These are phyloP conservation scores for Brachypalpus laphriformis DNA, from an alignment of 2,888 invertebrate genomes.

Conservation along the genomic window DNA sequence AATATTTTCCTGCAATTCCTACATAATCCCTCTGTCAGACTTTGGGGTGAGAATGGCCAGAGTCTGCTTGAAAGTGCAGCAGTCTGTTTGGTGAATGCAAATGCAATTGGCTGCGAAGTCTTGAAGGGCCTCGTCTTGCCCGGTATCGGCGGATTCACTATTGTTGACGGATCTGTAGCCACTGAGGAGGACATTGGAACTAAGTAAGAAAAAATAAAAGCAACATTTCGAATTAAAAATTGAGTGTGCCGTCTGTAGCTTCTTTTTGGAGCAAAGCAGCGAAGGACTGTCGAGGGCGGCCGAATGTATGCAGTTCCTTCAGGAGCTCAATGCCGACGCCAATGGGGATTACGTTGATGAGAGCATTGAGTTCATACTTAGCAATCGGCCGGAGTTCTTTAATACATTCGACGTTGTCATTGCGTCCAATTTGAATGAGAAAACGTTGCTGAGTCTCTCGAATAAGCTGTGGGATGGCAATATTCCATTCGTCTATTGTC, in stretches of 20 bases:
- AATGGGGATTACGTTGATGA: constrained; percentile 96
- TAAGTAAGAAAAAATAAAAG: constrained; percentile 86
- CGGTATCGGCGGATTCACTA: constrained; percentile 95
- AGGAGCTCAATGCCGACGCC: constrained; percentile 96
- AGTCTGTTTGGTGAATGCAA: constrained; percentile 96
- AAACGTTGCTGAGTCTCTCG: constrained; percentile 88
- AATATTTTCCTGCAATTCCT: too few relatives aligned
- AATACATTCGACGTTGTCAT: constrained; percentile 92
- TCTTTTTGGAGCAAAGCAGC: constrained; percentile 93
- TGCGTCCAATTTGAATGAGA: constrained; percentile 81
- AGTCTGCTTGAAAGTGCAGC: constrained; percentile 92
- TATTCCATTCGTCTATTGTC: constrained; percentile 93
- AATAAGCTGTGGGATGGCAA: constrained; percentile 92
- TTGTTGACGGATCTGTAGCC: constrained; percentile 93
- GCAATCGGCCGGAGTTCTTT: constrained; percentile 94
- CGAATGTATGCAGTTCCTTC: constrained; percentile 90
- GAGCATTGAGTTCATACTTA: constrained; percentile 91
- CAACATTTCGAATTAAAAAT: not conserved
- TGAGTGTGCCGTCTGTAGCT: constrained; percentile 84
- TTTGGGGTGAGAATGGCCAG: constrained; percentile 99
- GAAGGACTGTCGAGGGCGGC: constrained; percentile 93
- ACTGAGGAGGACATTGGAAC: constrained; percentile 96
- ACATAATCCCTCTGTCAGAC: constrained; percentile 83
- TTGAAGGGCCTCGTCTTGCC: constrained; percentile 97
- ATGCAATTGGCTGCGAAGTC: constrained; percentile 96